These are phyloP conservation scores for Callithrix jacchus DNA, from an alignment of 2,113 vertebrate species.

Conservation along the genomic window DNA sequence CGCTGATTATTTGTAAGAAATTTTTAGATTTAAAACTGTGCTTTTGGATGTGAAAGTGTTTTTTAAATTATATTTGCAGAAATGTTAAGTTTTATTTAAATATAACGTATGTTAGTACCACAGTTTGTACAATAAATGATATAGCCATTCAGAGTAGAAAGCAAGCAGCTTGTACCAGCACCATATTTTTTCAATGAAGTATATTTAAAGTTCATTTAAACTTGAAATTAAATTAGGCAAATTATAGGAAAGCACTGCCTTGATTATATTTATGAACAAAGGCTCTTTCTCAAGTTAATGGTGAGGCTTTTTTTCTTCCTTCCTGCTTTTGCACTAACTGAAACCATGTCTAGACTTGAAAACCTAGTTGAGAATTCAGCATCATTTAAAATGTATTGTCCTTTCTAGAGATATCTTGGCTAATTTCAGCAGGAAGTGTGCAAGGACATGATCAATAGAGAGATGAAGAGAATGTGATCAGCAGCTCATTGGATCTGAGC, in stretches of 20 bases:
- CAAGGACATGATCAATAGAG: background rate
- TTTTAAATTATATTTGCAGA: background rate
- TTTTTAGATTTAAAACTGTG: background rate
- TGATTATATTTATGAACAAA: slow-evolving; percentile 16
- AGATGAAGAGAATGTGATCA: background rate
- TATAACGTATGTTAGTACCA: background rate
- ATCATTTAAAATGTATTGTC: background rate
- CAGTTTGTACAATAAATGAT: background rate
- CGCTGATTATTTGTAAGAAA: background rate
- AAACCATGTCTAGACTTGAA: slow-evolving; percentile 34
- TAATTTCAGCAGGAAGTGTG: slow-evolving; percentile 35
- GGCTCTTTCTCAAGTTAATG: background rate
- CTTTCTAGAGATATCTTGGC: background rate
- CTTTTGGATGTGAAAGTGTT: background rate
- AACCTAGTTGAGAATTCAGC: background rate
- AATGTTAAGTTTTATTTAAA: slow-evolving; percentile 5
- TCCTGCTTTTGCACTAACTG: background rate
- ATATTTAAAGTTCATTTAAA: slow-evolving; percentile 33
- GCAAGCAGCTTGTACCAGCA: background rate
- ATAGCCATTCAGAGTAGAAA: background rate
- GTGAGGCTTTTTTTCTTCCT: background rate
- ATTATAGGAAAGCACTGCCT: slow-evolving; percentile 36
- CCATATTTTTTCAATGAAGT: slow-evolving; percentile 6
- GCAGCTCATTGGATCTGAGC: background rate
- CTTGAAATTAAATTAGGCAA: slow-evolving; percentile 42